phyloP scores from a whole-genome alignment of 2,888 invertebrate species.

The Drosophila atripex region DNA sequence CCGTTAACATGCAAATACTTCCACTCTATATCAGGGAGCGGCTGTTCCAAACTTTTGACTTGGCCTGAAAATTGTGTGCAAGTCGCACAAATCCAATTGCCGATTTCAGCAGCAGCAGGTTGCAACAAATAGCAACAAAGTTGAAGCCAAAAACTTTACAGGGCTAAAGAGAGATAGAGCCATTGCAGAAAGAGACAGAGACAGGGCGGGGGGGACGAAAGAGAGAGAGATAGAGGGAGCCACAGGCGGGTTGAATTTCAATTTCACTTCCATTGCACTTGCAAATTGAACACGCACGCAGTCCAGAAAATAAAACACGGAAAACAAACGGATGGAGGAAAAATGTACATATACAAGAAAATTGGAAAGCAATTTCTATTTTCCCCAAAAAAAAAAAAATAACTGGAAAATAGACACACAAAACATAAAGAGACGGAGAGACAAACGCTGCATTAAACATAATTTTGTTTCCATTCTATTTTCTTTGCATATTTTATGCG shows the following conservation, averaged over 20 bases:
- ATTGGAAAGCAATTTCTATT: slow-evolving; percentile 57
- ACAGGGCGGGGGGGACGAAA: not conserved
- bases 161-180: not conserved
- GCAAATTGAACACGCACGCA: slow-evolving; percentile 53
- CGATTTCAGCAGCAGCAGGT: slow-evolving; percentile 35
- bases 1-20: not conserved
- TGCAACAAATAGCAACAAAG: slow-evolving; percentile 49
- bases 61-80: slow-evolving; percentile 18
- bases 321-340: slow-evolving; percentile 10
- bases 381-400: slow-evolving; percentile 4
- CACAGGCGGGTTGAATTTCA: slow-evolving; percentile 44
- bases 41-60: slow-evolving; percentile 33
- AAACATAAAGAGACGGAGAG: slow-evolving; percentile 6
- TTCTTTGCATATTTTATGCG: slow-evolving; percentile 56
- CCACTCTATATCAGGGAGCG: slow-evolving; percentile 1
- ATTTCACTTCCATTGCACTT: slow-evolving; percentile 59
- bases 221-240: slow-evolving; percentile 4
- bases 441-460: slow-evolving; percentile 47
- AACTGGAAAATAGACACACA: not conserved
- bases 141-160: slow-evolving; percentile 36
- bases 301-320: slow-evolving; percentile 17
- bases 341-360: slow-evolving; percentile 31
- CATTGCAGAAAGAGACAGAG: slow-evolving; percentile 2
- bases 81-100: slow-evolving; percentile 40
- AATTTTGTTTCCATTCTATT: slow-evolving; percentile 42